Evolutionary conservation across 2,888 invertebrate genomes (phyloP), one percentile per base, ranked within the genome.

Genomic region (Atrina japonica): DNA sequence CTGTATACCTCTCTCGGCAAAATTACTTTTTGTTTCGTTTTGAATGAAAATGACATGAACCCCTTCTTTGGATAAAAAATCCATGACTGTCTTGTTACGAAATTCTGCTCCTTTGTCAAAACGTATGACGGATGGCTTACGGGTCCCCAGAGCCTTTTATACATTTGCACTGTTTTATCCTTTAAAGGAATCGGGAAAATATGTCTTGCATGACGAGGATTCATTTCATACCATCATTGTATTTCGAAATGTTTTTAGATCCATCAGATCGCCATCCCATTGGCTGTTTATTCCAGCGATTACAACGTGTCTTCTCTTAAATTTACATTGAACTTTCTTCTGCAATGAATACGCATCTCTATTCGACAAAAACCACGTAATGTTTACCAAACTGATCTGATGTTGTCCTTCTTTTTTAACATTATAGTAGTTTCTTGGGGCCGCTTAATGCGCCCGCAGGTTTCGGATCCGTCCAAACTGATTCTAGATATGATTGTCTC

Each of bases 71-170:
- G 40, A 45, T 18, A 67, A 45, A 53, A 45, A 59, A 43, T 25
- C 3, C 45, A 18, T 41, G 1, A 67, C 41, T 23, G 40, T 16
- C 21, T 47, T 30, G 41, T 35, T 40, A 9, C 43, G 52, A 27
- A 60, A 67, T 29, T 67, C 67, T 7, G 29, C 21, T 30, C 60
- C 67, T 59, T 53, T 50, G 41, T 67, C 59, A 18, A 49, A 25
- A 11, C 59, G 49, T 35, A 66, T 50, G 6, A 27, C 11, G 3
- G 16, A 16, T 21, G 56, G 56, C 21, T 49, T 55, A 27, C n/a
- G 45, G 7, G 11, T 11, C 21, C 43, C n/a, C n/a, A 60, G 18
- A 1, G 41, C 67, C 11, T 60, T 47, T 41, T 41, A 40, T 5
- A 52, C 53, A 23, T 27, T 3, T 18, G 14, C 3, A 23, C 49